Evolutionary conservation across 2,888 invertebrate genomes (phyloP).

Genomic region (Synergus japonicus): DNA sequence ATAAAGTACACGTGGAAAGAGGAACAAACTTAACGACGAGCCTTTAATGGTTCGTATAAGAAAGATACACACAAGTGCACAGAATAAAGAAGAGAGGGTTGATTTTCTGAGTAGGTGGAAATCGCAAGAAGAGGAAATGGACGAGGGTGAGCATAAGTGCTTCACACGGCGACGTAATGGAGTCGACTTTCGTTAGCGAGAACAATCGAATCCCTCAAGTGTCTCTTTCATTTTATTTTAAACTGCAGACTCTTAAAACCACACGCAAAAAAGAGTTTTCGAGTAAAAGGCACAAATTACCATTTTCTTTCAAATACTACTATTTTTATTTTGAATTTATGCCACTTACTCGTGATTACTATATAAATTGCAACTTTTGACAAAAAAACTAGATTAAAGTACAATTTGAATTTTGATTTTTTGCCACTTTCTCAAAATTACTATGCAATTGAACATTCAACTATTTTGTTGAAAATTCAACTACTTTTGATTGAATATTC

Average conservation of each 20-base stretch:
- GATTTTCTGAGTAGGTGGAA: constrained; percentile 5
- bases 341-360: too few species aligned
- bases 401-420: too few species aligned
- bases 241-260: not conserved
- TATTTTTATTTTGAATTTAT: too few species aligned
- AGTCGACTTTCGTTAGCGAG: constrained; percentile 63
- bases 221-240: not conserved
- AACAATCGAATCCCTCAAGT: constrained; percentile 47
- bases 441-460: too few species aligned
- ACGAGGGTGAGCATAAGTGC: constrained; percentile 61
- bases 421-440: too few species aligned
- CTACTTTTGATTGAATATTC: too few species aligned
- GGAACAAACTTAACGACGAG: constrained; percentile 45
- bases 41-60: constrained; percentile 57
- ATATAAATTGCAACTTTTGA: too few species aligned
- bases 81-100: not conserved
- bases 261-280: too few species aligned
- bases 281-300: too few species aligned
- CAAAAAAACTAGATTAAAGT: too few species aligned
- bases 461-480: too few species aligned
- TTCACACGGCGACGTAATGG: constrained; percentile 65
- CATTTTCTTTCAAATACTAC: too few species aligned
- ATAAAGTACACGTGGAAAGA: constrained; percentile 48
- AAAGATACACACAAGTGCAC: constrained; percentile 25
- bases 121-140: constrained; percentile 48